Base-by-base conservation (phyloP, 2,113 vertebrate genomes). In the Oreamnos americanus region DNA sequence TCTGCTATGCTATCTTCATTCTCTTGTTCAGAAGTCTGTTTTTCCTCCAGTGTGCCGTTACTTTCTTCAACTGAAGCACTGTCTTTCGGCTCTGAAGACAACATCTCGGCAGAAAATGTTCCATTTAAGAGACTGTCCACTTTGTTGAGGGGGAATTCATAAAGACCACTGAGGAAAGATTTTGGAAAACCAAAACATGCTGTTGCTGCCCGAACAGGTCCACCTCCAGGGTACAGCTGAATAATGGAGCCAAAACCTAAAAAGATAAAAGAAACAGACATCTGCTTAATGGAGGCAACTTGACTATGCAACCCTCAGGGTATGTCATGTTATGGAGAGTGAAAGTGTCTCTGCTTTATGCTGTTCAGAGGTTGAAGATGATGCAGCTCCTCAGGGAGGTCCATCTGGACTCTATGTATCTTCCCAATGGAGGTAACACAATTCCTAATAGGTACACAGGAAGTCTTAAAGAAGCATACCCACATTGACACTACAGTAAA, bases 111-210 rank as follows among this genome's bases (percentile, higher is more conserved):
- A 47, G 98, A 99, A 94, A 99, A 99, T 0, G 98, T 99, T 51
- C 99, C 99, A 93, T 99, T 99, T 91, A 99, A 98, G 91, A 99
- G 98, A 98, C 99, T 99, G 9, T 99, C 99, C 96, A 99, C 99
- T 98, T 99, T 99, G 98, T 99, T 99, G 98, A 99, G 99, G 67
- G 99, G 99, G 94, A 99, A 99, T 93, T 99, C 99, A 64, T 99
- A 99, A 51, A 99, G 99, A 16, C 97, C 99, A 47, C 99, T 96
- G 49, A 99, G 99, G 98, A 99, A 99, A 90, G 96, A 98, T 47
- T 98, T 98, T 17, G 99, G 99, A 98, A 99, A 99, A 94, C 99
- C 99, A 98, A 99, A 99, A 98, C 99, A 99, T 74, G 99, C 99
- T 98, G 99, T 99, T 92, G 99, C 99, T 88, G 99, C 99, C 96